Base-by-base conservation (phyloP, 2,888 invertebrate genomes). In the Melieria omissa region DNA sequence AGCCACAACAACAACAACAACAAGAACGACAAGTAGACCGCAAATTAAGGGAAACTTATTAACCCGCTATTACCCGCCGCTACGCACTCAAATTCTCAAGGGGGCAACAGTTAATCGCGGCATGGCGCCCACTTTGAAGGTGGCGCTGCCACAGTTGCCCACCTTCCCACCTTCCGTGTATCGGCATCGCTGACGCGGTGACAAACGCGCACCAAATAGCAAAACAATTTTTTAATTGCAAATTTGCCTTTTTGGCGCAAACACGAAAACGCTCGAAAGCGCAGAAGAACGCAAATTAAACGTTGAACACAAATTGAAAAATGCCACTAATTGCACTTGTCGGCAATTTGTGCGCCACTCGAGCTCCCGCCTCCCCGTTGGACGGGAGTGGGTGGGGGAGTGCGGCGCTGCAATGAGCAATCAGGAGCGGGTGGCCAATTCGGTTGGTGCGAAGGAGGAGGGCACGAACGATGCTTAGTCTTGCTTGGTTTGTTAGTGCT, bases 61-160 rank as follows among this genome's bases (percentile, higher is more conserved):
- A 66, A 57, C 45, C 65, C 46, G 55, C 65, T 29, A n/a, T n/a
- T n/a, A n/a, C 29, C 29, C 29, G 29, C 29, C 29, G 29, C 29
- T 29, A 58, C 14, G 10, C 75, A 77, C 78, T 82, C 82, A 76
- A 79, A 73, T 60, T 69, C 67, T 72, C 65, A 74, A 77, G 75
- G 71, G 78, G 75, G 79, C 75, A 74, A 73, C 73, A 71, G 73
- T 75, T 78, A 80, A 82, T 77, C 81, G 80, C 74, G 79, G 29
- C 29, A 29, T 29, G 29, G 29, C 29, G 29, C 29, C 29, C 29
- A 29, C 29, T 29, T 29, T 29, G 29, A 29, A 29, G 29, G 29
- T 29, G 29, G 29, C 29, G 29, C 29, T 29, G 29, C 29, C 29
- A 29, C 29, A 29, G 29, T 29, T 29, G 29, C 29, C 29, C 29